Evolutionary conservation across 2,797 vertebrate species (phyloP).

Genomic region (Balearica regulorum): DNA sequence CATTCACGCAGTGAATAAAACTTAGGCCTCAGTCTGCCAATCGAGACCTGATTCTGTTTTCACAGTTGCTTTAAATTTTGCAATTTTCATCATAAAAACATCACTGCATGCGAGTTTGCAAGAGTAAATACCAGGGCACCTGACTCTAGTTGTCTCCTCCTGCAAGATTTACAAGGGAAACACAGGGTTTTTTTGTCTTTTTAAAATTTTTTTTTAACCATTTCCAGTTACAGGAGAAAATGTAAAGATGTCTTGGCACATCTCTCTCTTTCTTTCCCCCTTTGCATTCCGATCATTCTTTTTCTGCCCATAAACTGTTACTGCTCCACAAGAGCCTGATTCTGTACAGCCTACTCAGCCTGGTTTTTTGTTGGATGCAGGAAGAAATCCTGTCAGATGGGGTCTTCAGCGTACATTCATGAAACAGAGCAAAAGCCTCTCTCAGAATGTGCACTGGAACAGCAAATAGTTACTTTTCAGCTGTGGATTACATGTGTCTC

Average conservation of each 20-base stretch:
- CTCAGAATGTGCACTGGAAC: not conserved
- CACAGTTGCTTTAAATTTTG: constrained; percentile 57
- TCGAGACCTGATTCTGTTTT: not conserved
- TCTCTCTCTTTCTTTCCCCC: not conserved
- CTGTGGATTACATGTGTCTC: constrained; percentile 43
- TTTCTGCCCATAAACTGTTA: constrained; percentile 56
- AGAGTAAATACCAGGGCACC: not conserved
- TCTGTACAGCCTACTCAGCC: not conserved
- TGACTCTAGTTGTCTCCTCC: not conserved
- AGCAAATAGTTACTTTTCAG: constrained; percentile 40
- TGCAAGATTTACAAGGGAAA: not conserved
- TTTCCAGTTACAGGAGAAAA: constrained; percentile 44
- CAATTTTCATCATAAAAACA: constrained; percentile 39
- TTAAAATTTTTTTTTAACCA: not conserved
- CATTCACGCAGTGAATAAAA: not conserved
- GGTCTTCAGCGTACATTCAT: not conserved
- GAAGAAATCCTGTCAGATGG: constrained; percentile 35
- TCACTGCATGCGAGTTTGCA: not conserved
- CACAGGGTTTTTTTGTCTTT: not conserved
- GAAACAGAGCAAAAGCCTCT: constrained; percentile 4
- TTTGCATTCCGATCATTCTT: constrained; percentile 58
- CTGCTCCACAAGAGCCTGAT: not conserved
- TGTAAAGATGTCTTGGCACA: constrained; percentile 44
- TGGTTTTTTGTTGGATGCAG: not conserved
- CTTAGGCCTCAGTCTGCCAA: not conserved